Conservation (phyloP, 2,113 vertebrate genomes). For the Hippolais icterina region DNA sequence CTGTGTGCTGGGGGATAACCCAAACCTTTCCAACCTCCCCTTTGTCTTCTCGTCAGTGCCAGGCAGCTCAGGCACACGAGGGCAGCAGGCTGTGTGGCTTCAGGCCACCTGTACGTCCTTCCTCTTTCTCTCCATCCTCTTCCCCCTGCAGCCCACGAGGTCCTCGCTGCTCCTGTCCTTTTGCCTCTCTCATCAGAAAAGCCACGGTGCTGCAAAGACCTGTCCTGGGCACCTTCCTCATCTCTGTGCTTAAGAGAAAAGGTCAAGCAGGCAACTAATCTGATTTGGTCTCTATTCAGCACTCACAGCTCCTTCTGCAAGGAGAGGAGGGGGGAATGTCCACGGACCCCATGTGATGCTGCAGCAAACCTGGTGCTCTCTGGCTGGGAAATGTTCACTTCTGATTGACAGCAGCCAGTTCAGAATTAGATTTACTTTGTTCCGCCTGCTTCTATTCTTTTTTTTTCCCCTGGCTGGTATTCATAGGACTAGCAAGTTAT, state of each 20-base stretch:
- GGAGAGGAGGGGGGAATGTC: not conserved
- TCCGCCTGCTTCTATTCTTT: not conserved
- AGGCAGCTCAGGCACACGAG: not conserved
- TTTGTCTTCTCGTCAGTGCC: not conserved
- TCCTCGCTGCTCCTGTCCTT: accelerated
- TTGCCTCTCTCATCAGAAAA: not conserved
- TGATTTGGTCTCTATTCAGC: not conserved
- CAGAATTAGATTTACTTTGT: not conserved
- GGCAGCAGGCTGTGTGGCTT: not conserved
- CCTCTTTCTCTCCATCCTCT: slow-evolving; percentile 12
- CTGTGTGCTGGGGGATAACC: not conserved
- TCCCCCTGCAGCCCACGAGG: accelerated
- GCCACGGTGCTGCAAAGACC: not conserved
- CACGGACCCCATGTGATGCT: accelerated
- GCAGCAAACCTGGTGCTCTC: not conserved
- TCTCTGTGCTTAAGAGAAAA: not conserved
- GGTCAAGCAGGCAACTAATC: not conserved
- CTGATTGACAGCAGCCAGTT: accelerated
- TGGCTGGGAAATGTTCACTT: not conserved
- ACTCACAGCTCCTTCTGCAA: not conserved
- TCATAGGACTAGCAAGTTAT: not conserved
- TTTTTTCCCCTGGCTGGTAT: not conserved
- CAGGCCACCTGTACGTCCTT: slow-evolving; percentile 12
- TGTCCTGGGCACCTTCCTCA: not conserved
- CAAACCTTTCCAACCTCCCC: not conserved